These are phyloP conservation scores for Lamproptera curius DNA, from an alignment of 2,888 invertebrate species.

Conservation along the genomic window DNA sequence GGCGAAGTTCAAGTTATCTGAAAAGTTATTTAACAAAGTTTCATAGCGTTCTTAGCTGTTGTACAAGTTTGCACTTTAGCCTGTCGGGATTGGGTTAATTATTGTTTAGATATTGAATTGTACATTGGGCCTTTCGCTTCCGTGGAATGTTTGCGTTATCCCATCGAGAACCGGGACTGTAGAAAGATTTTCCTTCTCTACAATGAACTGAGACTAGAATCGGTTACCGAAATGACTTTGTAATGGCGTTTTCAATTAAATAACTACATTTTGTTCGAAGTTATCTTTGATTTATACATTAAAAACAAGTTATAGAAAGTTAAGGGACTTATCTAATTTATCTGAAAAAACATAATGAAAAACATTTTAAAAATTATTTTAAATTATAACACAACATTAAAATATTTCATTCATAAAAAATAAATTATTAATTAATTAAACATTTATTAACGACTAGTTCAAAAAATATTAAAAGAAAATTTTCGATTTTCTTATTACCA, in stretches of 20 bases:
- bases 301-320: no score
- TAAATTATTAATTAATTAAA: no score
- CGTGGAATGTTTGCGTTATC: slow-evolving; percentile 63
- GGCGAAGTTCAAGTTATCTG: slow-evolving; percentile 76
- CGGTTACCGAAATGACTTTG: slow-evolving; percentile 72
- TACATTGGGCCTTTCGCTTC: slow-evolving; percentile 50
- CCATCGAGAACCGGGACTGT: slow-evolving; percentile 78
- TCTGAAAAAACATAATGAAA: no score
- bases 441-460: no score
- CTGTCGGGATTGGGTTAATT: slow-evolving; percentile 57
- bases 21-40: slow-evolving; percentile 79
- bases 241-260: slow-evolving; percentile 70
- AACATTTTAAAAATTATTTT: no score
- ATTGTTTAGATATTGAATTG: slow-evolving; percentile 46
- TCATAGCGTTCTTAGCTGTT: slow-evolving; percentile 72
- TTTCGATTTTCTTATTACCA: no score
- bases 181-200: slow-evolving; percentile 77
- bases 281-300: no score
- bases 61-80: slow-evolving; percentile 60
- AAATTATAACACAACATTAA: no score
- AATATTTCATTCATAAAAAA: no score
- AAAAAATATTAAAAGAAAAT: no score
- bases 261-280: not conserved
- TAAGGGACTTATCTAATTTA: no score
- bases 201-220: slow-evolving; percentile 71